Evolutionary conservation across 1,140 invertebrate species (phyloP).

Genomic region (Drosophila lacertosa): DNA sequence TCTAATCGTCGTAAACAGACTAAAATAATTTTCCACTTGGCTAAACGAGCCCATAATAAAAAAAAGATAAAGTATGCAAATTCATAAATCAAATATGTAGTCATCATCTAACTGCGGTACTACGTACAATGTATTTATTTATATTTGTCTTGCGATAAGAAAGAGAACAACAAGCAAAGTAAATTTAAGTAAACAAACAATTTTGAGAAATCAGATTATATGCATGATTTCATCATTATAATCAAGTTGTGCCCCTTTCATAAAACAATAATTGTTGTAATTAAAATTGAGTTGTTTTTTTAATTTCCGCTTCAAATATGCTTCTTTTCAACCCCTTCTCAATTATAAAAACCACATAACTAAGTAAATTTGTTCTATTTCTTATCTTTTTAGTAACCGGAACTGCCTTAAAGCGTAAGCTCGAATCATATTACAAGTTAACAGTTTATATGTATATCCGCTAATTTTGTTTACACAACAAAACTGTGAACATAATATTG

Average conservation of each 20-base stretch:
- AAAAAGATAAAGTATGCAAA: slow-evolving; percentile 13
- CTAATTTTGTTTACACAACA: slow-evolving; percentile 22
- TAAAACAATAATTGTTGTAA: too few relatives aligned
- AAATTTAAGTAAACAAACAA: slow-evolving; percentile 9
- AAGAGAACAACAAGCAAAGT: background rate
- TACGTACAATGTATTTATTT: background rate
- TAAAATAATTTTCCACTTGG: slow-evolving; percentile 52
- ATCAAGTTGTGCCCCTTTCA: background rate
- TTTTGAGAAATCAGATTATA: slow-evolving; percentile 1
- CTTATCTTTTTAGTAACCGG: slow-evolving; percentile 17
- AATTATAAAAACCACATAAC: too few relatives aligned
- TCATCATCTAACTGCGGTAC: slow-evolving; percentile 3
- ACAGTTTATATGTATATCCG: background rate
- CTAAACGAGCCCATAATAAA: slow-evolving; percentile 1
- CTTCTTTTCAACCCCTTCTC: background rate
- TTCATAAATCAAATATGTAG: slow-evolving; percentile 14
- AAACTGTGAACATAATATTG: slow-evolving; percentile 37
- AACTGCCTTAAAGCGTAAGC: background rate
- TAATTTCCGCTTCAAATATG: background rate
- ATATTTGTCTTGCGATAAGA: slow-evolving; percentile 1
- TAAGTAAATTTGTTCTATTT: background rate
- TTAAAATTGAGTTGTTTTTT: too few relatives aligned
- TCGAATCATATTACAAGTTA: background rate
- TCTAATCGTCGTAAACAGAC: slow-evolving; percentile 28
- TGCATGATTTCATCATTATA: background rate